Evolutionary conservation across 2,113 vertebrate genomes (phyloP).

Genomic region (Okapia johnstoni): DNA sequence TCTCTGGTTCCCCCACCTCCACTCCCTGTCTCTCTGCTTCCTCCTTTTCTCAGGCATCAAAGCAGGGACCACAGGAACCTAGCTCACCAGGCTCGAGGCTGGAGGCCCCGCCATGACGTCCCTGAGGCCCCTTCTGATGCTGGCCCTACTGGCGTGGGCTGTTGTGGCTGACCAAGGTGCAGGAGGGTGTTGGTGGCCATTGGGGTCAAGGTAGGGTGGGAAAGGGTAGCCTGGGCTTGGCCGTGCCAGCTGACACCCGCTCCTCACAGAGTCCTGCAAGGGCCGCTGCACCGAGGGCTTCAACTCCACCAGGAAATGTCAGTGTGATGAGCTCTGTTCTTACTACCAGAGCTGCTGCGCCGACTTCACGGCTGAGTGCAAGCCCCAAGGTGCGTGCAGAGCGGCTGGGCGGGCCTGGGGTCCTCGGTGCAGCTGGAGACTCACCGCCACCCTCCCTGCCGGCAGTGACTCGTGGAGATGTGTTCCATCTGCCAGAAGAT

Average conservation of each 20-base stretch:
- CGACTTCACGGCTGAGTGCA: conserved; percentile 85
- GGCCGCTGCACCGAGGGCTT: conserved; percentile 89
- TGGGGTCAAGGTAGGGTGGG: neutral
- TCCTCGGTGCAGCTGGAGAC: neutral
- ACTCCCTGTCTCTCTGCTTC: neutral
- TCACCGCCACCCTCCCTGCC: neutral
- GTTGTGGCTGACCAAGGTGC: conserved; percentile 67
- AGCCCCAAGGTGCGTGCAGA: conserved; percentile 80
- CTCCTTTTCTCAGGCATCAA: neutral
- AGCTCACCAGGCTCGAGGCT: neutral
- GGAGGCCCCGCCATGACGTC: conserved; percentile 42
- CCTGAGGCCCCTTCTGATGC: conserved; percentile 13
- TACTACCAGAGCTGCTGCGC: conserved; percentile 96
- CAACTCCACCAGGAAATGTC: conserved; percentile 81
- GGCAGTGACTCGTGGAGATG: conserved; percentile 90
- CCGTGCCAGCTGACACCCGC: neutral
- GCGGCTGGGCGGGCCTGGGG: conserved; percentile 67
- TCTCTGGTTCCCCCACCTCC: neutral
- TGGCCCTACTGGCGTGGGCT: conserved; percentile 41
- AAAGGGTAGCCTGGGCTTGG: neutral
- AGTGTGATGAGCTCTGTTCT: conserved; percentile 93
- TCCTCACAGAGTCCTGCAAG: conserved; percentile 87
- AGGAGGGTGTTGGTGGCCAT: neutral
- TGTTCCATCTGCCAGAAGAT: conserved; percentile 89
- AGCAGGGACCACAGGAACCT: neutral